These are phyloP conservation scores for Corythucha ciliata DNA, from an alignment of 2,888 invertebrate species.

Conservation along the genomic window DNA sequence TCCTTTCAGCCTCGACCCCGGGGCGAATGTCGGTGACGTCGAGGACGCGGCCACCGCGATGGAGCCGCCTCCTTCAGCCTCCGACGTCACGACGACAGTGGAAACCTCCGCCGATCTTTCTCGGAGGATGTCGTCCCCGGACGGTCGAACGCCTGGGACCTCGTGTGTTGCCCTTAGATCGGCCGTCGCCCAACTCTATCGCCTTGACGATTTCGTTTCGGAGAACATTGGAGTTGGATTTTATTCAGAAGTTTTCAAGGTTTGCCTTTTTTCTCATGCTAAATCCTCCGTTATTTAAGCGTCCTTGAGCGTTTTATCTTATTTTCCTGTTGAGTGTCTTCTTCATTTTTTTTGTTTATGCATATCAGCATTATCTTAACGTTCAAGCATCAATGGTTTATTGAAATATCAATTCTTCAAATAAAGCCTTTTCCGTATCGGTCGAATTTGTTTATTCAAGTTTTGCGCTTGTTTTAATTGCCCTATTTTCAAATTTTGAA, in stretches of 20 bases:
- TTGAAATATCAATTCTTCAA: too few relatives aligned
- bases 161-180: constrained; percentile 85
- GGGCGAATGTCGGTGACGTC: too few relatives aligned
- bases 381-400: too few relatives aligned
- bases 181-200: constrained; percentile 82
- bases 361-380: too few relatives aligned
- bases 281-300: not conserved
- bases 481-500: not conserved
- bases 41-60: too few relatives aligned
- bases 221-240: constrained; percentile 93
- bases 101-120: too few relatives aligned
- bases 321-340: not conserved
- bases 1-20: too few relatives aligned
- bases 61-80: too few relatives aligned
- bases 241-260: constrained; percentile 97
- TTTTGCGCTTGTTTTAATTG: not conserved
- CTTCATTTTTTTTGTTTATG: not conserved
- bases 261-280: constrained; percentile 45
- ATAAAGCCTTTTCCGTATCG: too few relatives aligned
- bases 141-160: constrained; percentile 51
- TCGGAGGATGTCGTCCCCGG: constrained; percentile 22
- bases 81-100: too few relatives aligned
- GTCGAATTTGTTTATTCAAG: not conserved
- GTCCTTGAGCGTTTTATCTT: constrained; percentile 5
- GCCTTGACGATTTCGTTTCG: constrained; percentile 85